Base-by-base conservation (phyloP, 2,888 invertebrate species). In the Leptopilina drosophilae region DNA sequence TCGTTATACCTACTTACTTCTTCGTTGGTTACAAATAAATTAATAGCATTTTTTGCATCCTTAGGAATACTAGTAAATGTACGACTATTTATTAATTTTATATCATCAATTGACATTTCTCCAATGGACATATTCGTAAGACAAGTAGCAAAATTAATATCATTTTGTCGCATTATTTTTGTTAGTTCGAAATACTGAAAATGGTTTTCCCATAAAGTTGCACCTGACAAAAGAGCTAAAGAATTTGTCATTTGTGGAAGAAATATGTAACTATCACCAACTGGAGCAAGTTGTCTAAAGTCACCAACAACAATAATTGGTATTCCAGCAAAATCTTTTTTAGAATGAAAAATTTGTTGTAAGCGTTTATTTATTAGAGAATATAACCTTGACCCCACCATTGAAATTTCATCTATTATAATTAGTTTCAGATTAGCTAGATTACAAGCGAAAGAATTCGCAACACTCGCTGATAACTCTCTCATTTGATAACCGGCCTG, bases 361-460 rank as follows among this genome's bases (percentile, higher is more conserved):
- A 53, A 53, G 3, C 53, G 8, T 53, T 53, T 53, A 53, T 53
- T 53, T 11, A 53, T 53, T 53, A 53, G 12, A 12, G 12, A 53
- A 12, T 3, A 53, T 53, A 53, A 53, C 12, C 53, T 53, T 53
- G 53, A 2, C 2, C 87, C 86, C 2, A 88, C 84, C 88, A 90
- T 88, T 53, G 88, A 89, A 56, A 89, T 85, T 84, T 90, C 89
- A 83, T 90, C 89, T 67, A 90, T 88, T 14, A 91, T 86, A 76
- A 88, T 78, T 40, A 85, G 76, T 81, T 86, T 82, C 14, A 84
- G 40, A 77, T 84, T 49, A 49, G 75, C 69, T 59, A 86, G 77
- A 64, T 84, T 82, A 77, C 76, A 78, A 76, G 85, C 75, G 33
- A 87, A 82, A 9, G 80, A 81, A 81, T 85, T 86, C 40, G 82